Percentiles rank a stretch among this genome's conserved stretches.
Conservation (phyloP, 2,888 invertebrate species). For the Piscicola geometra region DNA sequence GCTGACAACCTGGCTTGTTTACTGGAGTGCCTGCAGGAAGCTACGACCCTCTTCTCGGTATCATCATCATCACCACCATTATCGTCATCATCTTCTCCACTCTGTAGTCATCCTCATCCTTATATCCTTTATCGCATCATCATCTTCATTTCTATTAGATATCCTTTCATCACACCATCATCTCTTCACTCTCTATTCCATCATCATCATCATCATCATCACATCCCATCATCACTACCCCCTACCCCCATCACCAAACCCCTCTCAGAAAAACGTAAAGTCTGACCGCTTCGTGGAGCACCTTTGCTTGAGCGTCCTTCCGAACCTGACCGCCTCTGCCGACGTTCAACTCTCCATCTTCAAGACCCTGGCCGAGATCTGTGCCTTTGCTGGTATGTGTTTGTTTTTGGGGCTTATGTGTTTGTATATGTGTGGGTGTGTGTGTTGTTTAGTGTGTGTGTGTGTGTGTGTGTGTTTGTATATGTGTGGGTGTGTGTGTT, state of each 20-base stretch:
- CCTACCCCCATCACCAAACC: too few relatives aligned
- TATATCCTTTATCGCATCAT: neutral
- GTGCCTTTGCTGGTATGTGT: conserved; percentile 70
- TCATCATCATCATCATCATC: too few relatives aligned
- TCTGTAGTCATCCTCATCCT: neutral
- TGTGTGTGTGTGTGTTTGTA: too few relatives aligned
- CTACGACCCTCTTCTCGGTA: conserved; percentile 82
- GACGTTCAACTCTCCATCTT: conserved; percentile 69
- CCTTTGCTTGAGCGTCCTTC: conserved; percentile 77
- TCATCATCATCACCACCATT: too few relatives aligned
- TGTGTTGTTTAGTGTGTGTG: conserved; percentile 71
- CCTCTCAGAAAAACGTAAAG: conserved; percentile 75
- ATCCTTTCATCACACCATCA: too few relatives aligned
- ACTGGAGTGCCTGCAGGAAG: conserved; percentile 78
- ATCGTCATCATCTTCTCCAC: neutral
- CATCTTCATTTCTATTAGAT: too few relatives aligned
- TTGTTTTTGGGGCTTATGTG: conserved; percentile 75
- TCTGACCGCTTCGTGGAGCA: conserved; percentile 78
- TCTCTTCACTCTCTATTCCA: too few relatives aligned
- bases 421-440: conserved; percentile 69
- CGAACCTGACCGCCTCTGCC: conserved; percentile 57
- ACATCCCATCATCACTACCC: too few relatives aligned
- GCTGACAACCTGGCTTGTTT: conserved; percentile 65
- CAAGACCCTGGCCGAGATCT: conserved; percentile 80
- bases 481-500: neutral